Percentiles rank a stretch among this genome's conserved stretches.
phyloP scores from a whole-genome alignment of 2,797 vertebrate genomes.

The Selene dorsalis region DNA sequence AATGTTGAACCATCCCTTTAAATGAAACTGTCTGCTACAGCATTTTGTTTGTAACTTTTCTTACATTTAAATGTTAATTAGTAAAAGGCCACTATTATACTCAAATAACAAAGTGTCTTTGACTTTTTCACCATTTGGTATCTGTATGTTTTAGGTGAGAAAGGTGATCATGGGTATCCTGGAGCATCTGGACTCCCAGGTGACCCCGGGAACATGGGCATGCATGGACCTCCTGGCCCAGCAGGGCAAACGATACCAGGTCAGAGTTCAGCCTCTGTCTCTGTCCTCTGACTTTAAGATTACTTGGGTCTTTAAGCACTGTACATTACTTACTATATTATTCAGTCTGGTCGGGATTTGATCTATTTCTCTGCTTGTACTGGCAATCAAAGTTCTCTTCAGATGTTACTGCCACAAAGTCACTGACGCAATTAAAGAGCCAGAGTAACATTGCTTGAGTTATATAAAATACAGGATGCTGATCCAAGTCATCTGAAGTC shows the following conservation, averaged over 20 bases:
- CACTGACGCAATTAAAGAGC: background rate
- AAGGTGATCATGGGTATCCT: slow-evolving; percentile 66
- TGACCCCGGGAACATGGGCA: slow-evolving; percentile 69
- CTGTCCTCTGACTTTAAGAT: background rate
- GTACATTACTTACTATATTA: background rate
- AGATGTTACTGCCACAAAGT: background rate
- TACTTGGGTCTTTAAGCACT: background rate
- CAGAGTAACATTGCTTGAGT: background rate
- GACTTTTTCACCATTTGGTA: background rate
- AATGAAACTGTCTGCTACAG: background rate
- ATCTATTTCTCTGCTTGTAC: background rate
- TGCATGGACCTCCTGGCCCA: slow-evolving; percentile 64
- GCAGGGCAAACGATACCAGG: slow-evolving; percentile 64
- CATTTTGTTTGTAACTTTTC: background rate
- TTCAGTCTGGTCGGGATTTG: background rate
- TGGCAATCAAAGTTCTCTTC: background rate
- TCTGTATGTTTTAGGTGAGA: slow-evolving; percentile 59
- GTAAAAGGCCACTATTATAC: background rate
- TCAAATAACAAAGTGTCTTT: no score
- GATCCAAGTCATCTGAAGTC: background rate
- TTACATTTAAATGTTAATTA: no score
- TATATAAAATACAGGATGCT: background rate
- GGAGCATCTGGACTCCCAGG: slow-evolving; percentile 59
- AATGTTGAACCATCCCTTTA: no score
- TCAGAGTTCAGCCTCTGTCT: slow-evolving; percentile 38